Base-by-base conservation (phyloP, 2,888 invertebrate genomes). In the Drosophila infuscata region DNA sequence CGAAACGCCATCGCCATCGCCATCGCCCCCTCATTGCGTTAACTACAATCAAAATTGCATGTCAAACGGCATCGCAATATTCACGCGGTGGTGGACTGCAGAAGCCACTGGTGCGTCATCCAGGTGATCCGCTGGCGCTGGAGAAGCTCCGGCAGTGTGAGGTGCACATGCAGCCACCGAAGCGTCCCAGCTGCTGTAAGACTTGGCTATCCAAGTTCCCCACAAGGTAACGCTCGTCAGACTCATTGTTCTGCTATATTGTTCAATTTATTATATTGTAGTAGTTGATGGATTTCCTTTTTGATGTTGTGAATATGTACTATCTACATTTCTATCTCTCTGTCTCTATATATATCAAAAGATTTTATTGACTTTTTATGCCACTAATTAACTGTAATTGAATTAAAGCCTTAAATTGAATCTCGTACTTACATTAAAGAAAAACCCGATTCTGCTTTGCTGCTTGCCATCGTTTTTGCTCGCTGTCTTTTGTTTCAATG, bases 201-300 rank as follows among this genome's bases (percentile, higher is more conserved):
- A 96, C 97, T 91, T 98, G 98, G 98, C 95, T 98, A 94, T 96
- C 97, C 94, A 98, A 98, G 95, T 98, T 98, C 94, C 98, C 98
- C 73, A 98, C 98, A 89, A 95, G 97, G 93, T 93, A 93, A 92
- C 76, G 73, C 63, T 56, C 64, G 52, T 36, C 70, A 68, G 30
- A 41, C 51, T n/a, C 49, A 48, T n/a, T 60, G 20, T 41, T 52
- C 29, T 46, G 65, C 68, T 58, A 46, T 81, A 58, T 78, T 75
- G 71, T 83, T 85, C 71, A 68, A 69, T 78, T 81, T 80, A 59
- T 83, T 70, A 83, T 60, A 82, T 74, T 64, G 72, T 88, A 76
- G 87, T 88, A 88, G 85, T 88, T 88, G 88, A 92, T 91, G 92
- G 93, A 92, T 93, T 93, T 93, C 90, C 93, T 93, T 93, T 93